A percentile compares a stretch with the other conserved stretches of the same genome.
Conservation (phyloP, 2,888 invertebrate genomes). For the Lathronympha strigana region DNA sequence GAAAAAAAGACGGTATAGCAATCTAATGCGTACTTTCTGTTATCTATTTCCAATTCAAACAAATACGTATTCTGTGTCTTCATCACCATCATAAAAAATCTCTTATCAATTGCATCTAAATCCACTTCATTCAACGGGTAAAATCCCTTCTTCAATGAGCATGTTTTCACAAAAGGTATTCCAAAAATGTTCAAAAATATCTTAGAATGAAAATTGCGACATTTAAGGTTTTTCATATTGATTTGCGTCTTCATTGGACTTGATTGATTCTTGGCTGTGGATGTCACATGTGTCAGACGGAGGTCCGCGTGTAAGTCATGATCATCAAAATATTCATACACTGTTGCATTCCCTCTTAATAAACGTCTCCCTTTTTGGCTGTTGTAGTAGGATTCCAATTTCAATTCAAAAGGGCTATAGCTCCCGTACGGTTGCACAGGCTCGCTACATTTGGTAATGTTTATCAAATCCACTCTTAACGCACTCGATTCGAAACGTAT, state of each 20-base stretch:
- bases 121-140: slow-evolving; percentile 1
- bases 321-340: background rate
- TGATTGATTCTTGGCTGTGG: background rate
- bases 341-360: background rate
- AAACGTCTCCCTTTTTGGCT: background rate
- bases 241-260: background rate
- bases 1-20: background rate
- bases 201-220: background rate
- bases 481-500: background rate
- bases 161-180: slow-evolving; percentile 1
- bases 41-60: background rate
- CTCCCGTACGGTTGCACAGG: background rate
- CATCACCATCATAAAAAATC: slow-evolving; percentile 1
- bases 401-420: background rate
- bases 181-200: background rate
- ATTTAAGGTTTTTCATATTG: background rate
- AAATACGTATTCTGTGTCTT: background rate
- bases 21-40: background rate
- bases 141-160: slow-evolving; percentile 4
- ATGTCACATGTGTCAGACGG: background rate
- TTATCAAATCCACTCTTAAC: background rate
- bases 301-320: background rate
- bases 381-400: background rate
- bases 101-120: slow-evolving; percentile 1
- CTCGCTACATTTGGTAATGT: background rate